A percentile compares a stretch with the other conserved stretches of the same genome.
Evolutionary conservation across 2,888 invertebrate species (phyloP).

Genomic region (Phyllotreta striolata): DNA sequence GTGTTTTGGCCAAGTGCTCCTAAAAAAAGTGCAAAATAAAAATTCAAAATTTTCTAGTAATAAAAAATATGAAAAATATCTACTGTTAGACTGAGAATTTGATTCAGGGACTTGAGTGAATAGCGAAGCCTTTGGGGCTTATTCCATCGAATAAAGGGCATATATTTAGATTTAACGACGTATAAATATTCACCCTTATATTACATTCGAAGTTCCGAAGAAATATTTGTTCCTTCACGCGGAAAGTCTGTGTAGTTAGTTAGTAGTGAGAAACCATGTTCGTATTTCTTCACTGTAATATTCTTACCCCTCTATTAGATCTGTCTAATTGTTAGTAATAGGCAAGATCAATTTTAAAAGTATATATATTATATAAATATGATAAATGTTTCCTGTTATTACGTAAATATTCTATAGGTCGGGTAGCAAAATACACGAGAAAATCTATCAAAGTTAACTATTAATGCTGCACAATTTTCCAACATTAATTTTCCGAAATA

Average conservation of each 20-base stretch:
- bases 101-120: no score
- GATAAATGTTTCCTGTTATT: constrained; percentile 63
- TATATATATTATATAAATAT: constrained; percentile 59
- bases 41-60: no score
- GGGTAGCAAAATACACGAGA: constrained; percentile 52
- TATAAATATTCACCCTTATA: not conserved
- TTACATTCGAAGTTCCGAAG: not conserved
- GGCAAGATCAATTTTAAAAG: constrained; percentile 60
- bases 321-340: constrained; percentile 61
- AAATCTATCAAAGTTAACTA: constrained; percentile 2
- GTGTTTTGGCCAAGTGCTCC: no score
- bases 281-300: constrained; percentile 59
- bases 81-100: no score
- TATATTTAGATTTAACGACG: no score
- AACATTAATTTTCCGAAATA: not conserved
- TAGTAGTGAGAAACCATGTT: constrained; percentile 55
- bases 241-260: constrained; percentile 59
- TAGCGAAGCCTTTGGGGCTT: no score
- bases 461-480: not conserved
- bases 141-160: no score
- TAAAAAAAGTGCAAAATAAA: no score
- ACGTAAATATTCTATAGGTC: constrained; percentile 61
- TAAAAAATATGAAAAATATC: no score
- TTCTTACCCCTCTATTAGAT: constrained; percentile 56
- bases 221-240: constrained; percentile 45